A percentile compares a stretch with the other conserved stretches of the same genome.
phyloP scores from a whole-genome alignment of 2,797 vertebrate species.

The Fratercula arctica region DNA sequence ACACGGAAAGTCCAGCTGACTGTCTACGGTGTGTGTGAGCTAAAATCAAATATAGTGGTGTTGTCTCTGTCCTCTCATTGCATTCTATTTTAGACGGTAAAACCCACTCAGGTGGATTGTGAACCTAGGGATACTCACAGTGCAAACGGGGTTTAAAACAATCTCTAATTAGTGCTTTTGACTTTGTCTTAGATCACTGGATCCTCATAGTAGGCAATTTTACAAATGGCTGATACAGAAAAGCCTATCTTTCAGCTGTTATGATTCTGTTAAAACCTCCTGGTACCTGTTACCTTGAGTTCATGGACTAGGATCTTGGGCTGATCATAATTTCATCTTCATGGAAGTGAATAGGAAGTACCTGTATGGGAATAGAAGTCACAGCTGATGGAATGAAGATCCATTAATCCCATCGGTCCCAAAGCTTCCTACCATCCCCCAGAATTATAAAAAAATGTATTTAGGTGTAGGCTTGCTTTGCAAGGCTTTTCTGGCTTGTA shows the following conservation, averaged over 20 bases:
- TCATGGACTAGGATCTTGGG: not conserved
- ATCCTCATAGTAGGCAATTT: not conserved
- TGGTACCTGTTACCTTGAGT: not conserved
- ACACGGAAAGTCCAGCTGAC: conserved; percentile 94
- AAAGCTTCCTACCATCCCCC: not conserved
- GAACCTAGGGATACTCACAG: not conserved
- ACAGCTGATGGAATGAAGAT: not conserved
- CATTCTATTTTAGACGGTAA: not conserved
- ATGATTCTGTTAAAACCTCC: not conserved
- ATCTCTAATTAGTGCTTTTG: not conserved
- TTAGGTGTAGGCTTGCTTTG: not conserved
- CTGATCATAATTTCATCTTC: not conserved
- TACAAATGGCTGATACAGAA: not conserved
- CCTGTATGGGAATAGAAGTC: not conserved
- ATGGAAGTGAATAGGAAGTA: not conserved
- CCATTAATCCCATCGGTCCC: not conserved
- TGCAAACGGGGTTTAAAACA: not conserved
- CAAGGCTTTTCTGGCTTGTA: not conserved
- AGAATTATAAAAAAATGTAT: not conserved
- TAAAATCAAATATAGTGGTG: not conserved
- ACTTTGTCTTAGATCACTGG: not conserved
- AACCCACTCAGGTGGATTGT: not conserved
- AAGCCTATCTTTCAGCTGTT: not conserved
- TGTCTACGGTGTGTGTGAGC: conserved; percentile 87
- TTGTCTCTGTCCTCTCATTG: not conserved